Conservation (phyloP, 2,113 vertebrate species). For the Muntiacus muntjak region DNA sequence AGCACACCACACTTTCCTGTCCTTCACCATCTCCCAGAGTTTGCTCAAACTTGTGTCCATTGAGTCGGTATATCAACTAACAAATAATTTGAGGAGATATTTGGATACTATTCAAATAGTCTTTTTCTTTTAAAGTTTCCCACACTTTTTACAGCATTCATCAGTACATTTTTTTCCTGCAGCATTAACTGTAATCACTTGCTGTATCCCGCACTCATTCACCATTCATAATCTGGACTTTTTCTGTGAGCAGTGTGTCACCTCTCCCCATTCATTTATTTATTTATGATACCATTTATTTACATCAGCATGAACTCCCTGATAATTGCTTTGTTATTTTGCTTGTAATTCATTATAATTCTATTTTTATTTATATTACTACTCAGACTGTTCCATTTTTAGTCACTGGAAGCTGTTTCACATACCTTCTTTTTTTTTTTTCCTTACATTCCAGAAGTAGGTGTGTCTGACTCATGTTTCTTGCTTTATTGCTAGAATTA, state of each 20-base stretch:
- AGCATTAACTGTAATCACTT: background rate
- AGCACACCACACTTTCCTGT: background rate
- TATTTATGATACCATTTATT: background rate
- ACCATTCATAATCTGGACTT: background rate
- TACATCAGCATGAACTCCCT: background rate
- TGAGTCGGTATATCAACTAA: background rate
- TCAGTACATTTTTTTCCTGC: background rate
- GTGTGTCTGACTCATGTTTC: background rate
- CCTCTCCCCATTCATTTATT: background rate
- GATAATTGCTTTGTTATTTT: background rate
- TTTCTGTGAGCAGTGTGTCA: background rate
- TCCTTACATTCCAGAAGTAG: background rate
- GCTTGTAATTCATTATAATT: background rate
- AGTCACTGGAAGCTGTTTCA: background rate
- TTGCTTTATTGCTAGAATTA: background rate
- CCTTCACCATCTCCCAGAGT: background rate
- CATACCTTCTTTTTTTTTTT: background rate
- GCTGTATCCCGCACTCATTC: background rate
- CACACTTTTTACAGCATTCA: background rate
- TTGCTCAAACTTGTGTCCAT: background rate
- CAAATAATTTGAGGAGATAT: background rate
- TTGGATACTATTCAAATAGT: background rate
- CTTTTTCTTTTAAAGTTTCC: background rate
- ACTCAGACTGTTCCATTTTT: background rate
- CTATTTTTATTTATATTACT: background rate